Base-by-base conservation (phyloP, 92 coral and sea anemone species). In the Palythoa grandiflora region DNA sequence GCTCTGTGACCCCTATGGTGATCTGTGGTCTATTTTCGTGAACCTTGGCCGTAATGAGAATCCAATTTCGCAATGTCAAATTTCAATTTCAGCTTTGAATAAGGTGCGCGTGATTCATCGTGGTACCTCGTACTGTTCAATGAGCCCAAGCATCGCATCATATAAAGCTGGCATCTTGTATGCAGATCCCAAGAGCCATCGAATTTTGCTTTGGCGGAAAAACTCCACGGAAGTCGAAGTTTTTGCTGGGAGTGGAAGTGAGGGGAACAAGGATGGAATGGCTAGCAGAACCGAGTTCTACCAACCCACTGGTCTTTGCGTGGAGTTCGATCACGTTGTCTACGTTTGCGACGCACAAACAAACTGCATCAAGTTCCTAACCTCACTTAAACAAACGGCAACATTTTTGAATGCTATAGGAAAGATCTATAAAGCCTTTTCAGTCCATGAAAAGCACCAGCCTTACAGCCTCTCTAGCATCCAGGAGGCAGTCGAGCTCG, bases 301-400 rank as follows among this genome's bases (percentile, higher is more conserved):
- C 21, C 90, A 68, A 38, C 87, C 39, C n/a, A 35, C 36, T 16
- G 36, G 71, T 75, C 59, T 84, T 71, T 87, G 76, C 66, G 77
- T 87, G 71, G 89, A 85, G 88, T 85, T 73, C 71, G 73, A 52
- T 52, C 13, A 52, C 59, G 59, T 52, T 6, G 59, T 71, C 77
- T 44, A 53, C 75, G 77, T 40, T 28, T 28, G 28, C 28, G 28
- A 28, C 28, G 28, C 28, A 28, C 28, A 28, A 28, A 0, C 28
- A 28, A 85, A 21, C 90, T 16, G 90, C 79, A 71, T 71, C 73
- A 71, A 71, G 16, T 11, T 71, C 12, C 36, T 28, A 28, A 73
- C 77, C 52, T 21, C 52, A 52, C 7, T 52, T 12, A 12, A 52
- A 12, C 59, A 52, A 52, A 52, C 59, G 59, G 59, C 13, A 52